Conservation (phyloP, 2,888 invertebrate species). For the Apamea anceps region DNA sequence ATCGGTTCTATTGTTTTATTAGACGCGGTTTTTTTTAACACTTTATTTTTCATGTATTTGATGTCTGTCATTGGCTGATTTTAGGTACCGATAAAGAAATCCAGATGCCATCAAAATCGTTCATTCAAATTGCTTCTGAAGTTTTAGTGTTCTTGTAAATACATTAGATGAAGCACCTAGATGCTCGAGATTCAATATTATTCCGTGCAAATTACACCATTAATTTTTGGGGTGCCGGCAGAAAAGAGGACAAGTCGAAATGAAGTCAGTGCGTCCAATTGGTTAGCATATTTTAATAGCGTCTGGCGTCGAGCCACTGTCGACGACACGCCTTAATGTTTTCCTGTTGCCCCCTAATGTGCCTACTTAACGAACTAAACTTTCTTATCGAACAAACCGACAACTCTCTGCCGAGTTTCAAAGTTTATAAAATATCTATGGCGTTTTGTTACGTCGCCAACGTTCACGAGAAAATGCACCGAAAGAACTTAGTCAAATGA, state of each 20-base stretch:
- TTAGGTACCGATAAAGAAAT: not conserved
- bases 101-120: not conserved
- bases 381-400: constrained; percentile 88
- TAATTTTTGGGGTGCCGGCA: constrained; percentile 73
- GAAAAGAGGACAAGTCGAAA: constrained; percentile 74
- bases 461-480: constrained; percentile 68
- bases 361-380: constrained; percentile 89
- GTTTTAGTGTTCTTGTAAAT: constrained; percentile 8
- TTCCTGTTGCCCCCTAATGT: constrained; percentile 88
- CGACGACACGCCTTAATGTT: constrained; percentile 86
- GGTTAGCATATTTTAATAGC: constrained; percentile 88
- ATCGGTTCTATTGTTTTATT: not conserved
- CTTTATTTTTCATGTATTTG: not conserved
- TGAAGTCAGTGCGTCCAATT: constrained; percentile 84
- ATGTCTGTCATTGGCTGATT: not conserved
- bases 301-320: constrained; percentile 86
- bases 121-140: not conserved
- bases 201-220: constrained; percentile 79
- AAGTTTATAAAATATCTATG: constrained; percentile 82
- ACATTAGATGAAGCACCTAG: constrained; percentile 59
- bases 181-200: constrained; percentile 77
- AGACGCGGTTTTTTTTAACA: not conserved
- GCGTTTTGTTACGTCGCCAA: constrained; percentile 68
- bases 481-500: constrained; percentile 47
- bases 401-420: constrained; percentile 79